Percentiles rank a stretch among this genome's conserved stretches.
These are phyloP conservation scores for Corythucha ciliata DNA, from an alignment of 2,888 invertebrate species.

Conservation along the genomic window DNA sequence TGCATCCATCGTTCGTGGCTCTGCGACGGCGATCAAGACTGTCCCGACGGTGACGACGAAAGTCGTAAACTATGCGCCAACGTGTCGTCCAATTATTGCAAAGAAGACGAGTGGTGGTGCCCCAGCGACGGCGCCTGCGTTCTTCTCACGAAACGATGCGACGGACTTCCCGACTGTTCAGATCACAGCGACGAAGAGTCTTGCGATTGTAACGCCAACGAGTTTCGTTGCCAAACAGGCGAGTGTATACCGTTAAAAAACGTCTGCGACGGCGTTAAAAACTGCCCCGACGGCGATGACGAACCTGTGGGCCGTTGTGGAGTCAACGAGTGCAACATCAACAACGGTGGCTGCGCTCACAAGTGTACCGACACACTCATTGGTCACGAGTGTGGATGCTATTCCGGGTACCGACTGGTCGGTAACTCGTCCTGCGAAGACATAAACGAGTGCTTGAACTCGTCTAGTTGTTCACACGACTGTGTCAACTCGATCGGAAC, in stretches of 20 bases:
- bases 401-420: slow-evolving; percentile 66
- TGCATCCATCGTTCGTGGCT: slow-evolving; percentile 75
- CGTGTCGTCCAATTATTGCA: slow-evolving; percentile 53
- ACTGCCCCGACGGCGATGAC: slow-evolving; percentile 83
- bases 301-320: slow-evolving; percentile 70
- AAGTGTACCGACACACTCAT: slow-evolving; percentile 69
- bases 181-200: slow-evolving; percentile 80
- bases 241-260: slow-evolving; percentile 68
- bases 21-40: slow-evolving; percentile 75
- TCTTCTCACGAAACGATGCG: slow-evolving; percentile 69
- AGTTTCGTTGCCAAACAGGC: slow-evolving; percentile 76
- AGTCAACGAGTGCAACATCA: slow-evolving; percentile 63
- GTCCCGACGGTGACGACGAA: slow-evolving; percentile 74
- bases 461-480: slow-evolving; percentile 85
- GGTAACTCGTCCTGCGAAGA: slow-evolving; percentile 79
- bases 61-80: slow-evolving; percentile 50
- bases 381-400: slow-evolving; percentile 71
- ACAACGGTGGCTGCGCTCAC: slow-evolving; percentile 82
- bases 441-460: slow-evolving; percentile 79
- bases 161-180: slow-evolving; percentile 67
- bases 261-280: slow-evolving; percentile 74
- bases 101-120: slow-evolving; percentile 80
- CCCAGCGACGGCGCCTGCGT: slow-evolving; percentile 63
- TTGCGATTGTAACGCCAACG: slow-evolving; percentile 50
- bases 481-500: slow-evolving; percentile 85